These are phyloP conservation scores for Grantiella picta DNA, from an alignment of 2,113 vertebrate species.

Conservation along the genomic window DNA sequence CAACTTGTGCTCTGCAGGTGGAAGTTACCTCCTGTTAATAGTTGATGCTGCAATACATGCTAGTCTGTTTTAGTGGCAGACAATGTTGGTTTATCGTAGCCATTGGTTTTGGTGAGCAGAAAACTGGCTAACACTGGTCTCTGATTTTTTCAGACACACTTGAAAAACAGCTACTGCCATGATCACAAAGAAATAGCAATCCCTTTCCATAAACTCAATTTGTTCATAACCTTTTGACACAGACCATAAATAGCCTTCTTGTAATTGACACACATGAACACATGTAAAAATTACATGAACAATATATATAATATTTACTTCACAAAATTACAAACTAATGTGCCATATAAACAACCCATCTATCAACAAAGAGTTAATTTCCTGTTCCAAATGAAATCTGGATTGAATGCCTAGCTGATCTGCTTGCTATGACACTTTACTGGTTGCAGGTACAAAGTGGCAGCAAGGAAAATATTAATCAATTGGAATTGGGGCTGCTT, in stretches of 20 bases:
- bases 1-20: not conserved
- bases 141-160: not conserved
- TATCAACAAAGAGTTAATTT: not conserved
- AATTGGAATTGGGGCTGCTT: not conserved
- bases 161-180: not conserved
- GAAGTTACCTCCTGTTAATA: not conserved
- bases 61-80: not conserved
- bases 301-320: not conserved
- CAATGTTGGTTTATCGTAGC: not conserved
- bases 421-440: rapidly evolving
- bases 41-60: not conserved
- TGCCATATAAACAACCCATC: not conserved
- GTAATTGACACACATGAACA: not conserved
- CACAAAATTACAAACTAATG: not conserved
- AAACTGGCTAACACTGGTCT: not conserved
- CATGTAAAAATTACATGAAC: not conserved
- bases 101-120: not conserved
- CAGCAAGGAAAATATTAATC: not conserved
- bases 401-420: not conserved
- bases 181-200: not conserved
- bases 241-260: not conserved
- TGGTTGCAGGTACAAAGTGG: not conserved
- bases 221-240: not conserved
- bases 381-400: not conserved
- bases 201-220: not conserved